Conservation (phyloP, 2,888 invertebrate species). For the Yponomeuta evonymella region DNA sequence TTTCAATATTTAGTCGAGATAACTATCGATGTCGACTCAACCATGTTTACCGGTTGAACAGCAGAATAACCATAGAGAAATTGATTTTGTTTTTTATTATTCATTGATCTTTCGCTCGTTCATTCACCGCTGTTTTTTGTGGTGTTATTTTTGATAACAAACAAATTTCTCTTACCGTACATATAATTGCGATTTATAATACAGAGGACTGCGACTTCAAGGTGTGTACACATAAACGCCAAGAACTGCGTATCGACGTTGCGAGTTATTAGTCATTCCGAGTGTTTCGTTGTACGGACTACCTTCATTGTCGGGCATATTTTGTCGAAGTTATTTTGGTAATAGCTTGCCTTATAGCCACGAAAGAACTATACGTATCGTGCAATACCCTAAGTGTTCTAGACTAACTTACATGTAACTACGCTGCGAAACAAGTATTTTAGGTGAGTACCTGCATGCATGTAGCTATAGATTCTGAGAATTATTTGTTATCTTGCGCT, state of each 20-base stretch:
- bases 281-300: conserved; percentile 66
- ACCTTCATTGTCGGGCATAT: conserved; percentile 66
- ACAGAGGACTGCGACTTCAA: conserved; percentile 9
- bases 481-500: conserved; percentile 13
- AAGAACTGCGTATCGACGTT: conserved; percentile 28
- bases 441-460: conserved; percentile 14
- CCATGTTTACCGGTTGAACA: background rate
- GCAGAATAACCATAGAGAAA: conserved; percentile 40
- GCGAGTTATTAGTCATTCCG: conserved; percentile 41
- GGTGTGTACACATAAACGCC: conserved; percentile 3
- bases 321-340: conserved; percentile 59
- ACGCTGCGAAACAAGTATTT: conserved; percentile 14
- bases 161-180: conserved; percentile 59
- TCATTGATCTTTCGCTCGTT: conserved; percentile 64
- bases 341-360: background rate
- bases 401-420: background rate
- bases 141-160: conserved; percentile 64
- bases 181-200: conserved; percentile 53
- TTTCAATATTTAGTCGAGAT: background rate
- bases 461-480: conserved; percentile 9
- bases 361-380: background rate
- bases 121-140: conserved; percentile 75
- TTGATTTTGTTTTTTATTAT: conserved; percentile 46
- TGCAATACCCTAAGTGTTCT: background rate
- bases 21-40: background rate